Base-by-base conservation (phyloP, 2,113 vertebrate genomes). In the Lasiurus cinereus region DNA sequence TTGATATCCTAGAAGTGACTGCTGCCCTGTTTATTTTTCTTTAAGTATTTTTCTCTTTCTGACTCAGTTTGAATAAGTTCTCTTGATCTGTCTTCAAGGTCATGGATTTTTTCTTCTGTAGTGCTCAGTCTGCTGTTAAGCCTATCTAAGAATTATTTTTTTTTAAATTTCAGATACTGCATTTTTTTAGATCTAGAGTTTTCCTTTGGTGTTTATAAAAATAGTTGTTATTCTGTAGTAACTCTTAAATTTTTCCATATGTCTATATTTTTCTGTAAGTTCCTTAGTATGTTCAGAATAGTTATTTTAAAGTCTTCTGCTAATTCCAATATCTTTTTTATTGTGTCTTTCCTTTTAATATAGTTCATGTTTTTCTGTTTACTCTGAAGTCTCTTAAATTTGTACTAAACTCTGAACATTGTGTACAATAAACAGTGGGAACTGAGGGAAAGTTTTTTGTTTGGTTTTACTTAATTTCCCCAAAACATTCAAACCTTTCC, bases 161-260 rank as follows among this genome's bases (percentile, higher is more conserved):
- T 54, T 21, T 62, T 6, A 24, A 33, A 33, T 70, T 91, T 91
- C 21, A 80, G 43, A 83, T 78, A 91, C 13, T 46, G 3, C 12
- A 33, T 92, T 94, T 67, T 85, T 94, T 21, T 77, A 66, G 22
- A 48, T 95, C 29, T 54, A 89, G 54, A 33, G 39, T 94, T 64
- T 64, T 76, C 8, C 48, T 88, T 85, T 62, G n/a, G 48, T 94
- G 19, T 83, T 91, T n/a, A 67, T 89, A 62, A 62, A 83, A 86
- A 90, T 80, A 88, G 46, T 90, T 85, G 16, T 83, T 83, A 31
- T 90, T 31, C 59, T 48, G 5, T 59, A 88, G 29, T 67, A 92
- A 82, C 6, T 70, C 46, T 82, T 31, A 22, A 31, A 43, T 87
- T 93, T 78, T 22, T 93, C 3, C 2, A 16, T 46, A 79, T 77